Evolutionary conservation across 2,888 invertebrate genomes (phyloP).

Genomic region (Callyntrura guangdongensis): DNA sequence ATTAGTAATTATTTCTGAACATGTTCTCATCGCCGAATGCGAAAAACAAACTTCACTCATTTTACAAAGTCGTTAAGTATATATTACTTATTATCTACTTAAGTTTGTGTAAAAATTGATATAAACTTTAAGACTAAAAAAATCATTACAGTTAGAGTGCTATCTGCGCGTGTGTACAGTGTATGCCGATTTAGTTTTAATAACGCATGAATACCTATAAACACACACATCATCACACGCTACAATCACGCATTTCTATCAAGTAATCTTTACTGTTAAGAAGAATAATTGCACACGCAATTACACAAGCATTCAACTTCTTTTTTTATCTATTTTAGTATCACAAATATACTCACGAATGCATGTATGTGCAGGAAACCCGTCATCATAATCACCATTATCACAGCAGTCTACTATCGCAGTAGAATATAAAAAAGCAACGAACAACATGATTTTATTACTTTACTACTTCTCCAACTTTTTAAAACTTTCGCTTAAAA

Average conservation of each 20-base stretch:
- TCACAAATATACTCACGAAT: slow-evolving; percentile 36
- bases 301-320: slow-evolving; percentile 54
- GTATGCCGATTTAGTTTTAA: not conserved
- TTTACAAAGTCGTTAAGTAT: no score
- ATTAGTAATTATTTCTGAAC: not conserved
- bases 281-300: slow-evolving; percentile 66
- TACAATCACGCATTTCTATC: slow-evolving; percentile 59
- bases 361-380: slow-evolving; percentile 63
- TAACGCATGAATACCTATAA: not conserved
- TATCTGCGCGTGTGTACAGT: not conserved
- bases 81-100: no score
- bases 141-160: not conserved
- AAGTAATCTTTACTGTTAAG: slow-evolving; percentile 54
- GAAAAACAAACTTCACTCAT: no score
- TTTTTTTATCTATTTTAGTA: slow-evolving; percentile 55
- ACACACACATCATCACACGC: not conserved
- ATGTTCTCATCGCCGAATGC: not conserved
- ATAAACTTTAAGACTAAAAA: not conserved
- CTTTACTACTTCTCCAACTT: slow-evolving; percentile 15
- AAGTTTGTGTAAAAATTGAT: not conserved
- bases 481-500: slow-evolving; percentile 75
- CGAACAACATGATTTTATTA: slow-evolving; percentile 66
- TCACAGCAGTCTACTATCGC: not conserved
- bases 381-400: slow-evolving; percentile 71
- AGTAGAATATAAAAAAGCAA: slow-evolving; percentile 7